Evolutionary conservation across 1,140 invertebrate species (phyloP).

Genomic region (Rhopalosiphum padi): DNA sequence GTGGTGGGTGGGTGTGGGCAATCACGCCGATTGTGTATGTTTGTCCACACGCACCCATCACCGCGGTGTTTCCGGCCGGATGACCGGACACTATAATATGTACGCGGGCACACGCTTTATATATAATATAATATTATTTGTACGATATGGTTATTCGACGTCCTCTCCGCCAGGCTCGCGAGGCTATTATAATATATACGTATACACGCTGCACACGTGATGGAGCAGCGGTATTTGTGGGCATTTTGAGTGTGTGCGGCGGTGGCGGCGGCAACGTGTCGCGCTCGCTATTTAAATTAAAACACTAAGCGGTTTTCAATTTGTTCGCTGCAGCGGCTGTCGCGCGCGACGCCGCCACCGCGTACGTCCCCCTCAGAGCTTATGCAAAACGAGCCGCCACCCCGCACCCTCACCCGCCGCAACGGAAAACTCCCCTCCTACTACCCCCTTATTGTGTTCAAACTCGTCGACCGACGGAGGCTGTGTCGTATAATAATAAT

Average conservation of each 20-base stretch:
- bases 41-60: neutral
- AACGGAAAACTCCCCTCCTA: neutral
- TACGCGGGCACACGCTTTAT: neutral
- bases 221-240: neutral
- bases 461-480: neutral
- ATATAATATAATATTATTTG: neutral
- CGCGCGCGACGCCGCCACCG: neutral
- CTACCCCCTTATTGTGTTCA: neutral
- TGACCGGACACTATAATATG: conserved; percentile 32
- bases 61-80: conserved; percentile 1
- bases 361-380: conserved; percentile 23
- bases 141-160: neutral
- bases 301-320: conserved; percentile 57
- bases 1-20: neutral
- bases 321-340: conserved; percentile 50
- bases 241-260: conserved; percentile 23
- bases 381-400: conserved; percentile 40
- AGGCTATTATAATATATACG: neutral
- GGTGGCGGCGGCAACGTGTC: conserved; percentile 40
- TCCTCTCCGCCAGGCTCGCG: neutral
- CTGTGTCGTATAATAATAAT: conserved; percentile 21
- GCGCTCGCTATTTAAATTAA: conserved; percentile 47
- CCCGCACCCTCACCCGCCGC: neutral
- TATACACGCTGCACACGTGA: neutral
- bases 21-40: conserved; percentile 1